phyloP scores from a whole-genome alignment of 2,797 vertebrate species.

The Pangasius djambal region DNA sequence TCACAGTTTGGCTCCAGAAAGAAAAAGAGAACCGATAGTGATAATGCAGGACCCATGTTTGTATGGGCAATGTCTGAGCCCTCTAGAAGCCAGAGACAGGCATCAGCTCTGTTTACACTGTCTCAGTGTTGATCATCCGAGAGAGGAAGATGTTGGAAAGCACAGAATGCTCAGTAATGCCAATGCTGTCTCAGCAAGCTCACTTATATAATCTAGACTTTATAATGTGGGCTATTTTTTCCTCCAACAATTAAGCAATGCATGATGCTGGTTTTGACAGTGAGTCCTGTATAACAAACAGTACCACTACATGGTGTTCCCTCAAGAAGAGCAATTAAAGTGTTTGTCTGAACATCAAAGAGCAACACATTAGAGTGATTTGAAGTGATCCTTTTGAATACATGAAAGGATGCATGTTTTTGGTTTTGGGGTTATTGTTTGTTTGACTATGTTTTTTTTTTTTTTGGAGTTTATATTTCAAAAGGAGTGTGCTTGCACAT shows the following conservation, averaged over 20 bases:
- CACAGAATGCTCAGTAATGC: background rate
- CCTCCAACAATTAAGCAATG: slow-evolving; percentile 9
- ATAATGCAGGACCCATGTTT: background rate
- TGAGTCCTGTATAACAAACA: slow-evolving; percentile 36
- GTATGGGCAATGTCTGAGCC: too few species aligned
- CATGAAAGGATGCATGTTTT: slow-evolving; percentile 46
- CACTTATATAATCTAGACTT: too few species aligned
- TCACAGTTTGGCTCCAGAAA: background rate
- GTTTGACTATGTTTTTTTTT: slow-evolving; percentile 44
- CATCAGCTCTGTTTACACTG: background rate
- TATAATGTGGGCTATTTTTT: background rate
- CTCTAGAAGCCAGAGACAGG: background rate
- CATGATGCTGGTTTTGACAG: slow-evolving; percentile 7
- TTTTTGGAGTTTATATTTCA: slow-evolving; percentile 48
- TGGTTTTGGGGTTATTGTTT: slow-evolving; percentile 46
- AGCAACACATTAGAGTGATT: slow-evolving; percentile 21
- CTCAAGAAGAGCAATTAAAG: slow-evolving; percentile 46
- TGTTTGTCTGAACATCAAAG: slow-evolving; percentile 45
- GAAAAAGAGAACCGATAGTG: background rate
- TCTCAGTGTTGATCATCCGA: background rate
- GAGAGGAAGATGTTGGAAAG: background rate
- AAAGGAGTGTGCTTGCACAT: slow-evolving; percentile 44
- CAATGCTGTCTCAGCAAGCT: background rate
- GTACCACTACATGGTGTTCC: slow-evolving; percentile 34
- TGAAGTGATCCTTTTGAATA: slow-evolving; percentile 40